Evolutionary conservation across 2,113 vertebrate species (phyloP), one percentile per base, ranked within the genome.

Genomic region (Phyllostomus discolor): DNA sequence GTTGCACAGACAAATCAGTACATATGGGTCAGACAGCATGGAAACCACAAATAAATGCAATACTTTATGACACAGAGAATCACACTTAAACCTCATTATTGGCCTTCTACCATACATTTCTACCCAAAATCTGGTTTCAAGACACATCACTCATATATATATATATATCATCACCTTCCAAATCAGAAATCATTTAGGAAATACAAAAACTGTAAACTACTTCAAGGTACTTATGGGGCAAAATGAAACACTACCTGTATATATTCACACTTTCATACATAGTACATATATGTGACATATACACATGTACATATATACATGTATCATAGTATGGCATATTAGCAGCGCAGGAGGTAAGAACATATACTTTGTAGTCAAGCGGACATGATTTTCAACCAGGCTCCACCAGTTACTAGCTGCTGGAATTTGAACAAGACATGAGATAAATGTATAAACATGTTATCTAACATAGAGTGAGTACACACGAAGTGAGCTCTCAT

Each of bases 151-250:
- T 81, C 38, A 67, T 62, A 33, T 14, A 28, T 50, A 73, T 43
- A 72, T n/a, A n/a, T n/a, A n/a, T 43, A 38, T n/a, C 76, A 8
- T 67, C 41, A 96, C 24, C 22, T 43, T 73, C 28, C 43, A 90
- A 88, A 75, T 94, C 64, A 88, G 52, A 96, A 90, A 64, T 84
- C 79, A 52, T 79, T 92, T 72, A 73, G n/a, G 5, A 76, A 28
- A 90, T n/a, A n/a, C n/a, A 94, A 88, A 82, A 62, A 67, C 73
- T 48, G 9, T 38, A 72, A 86, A 22, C 6, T 81, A n/a, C 28
- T 62, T 52, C n/a, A 92, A 90, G 35, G 57, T 87, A 64, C 62
- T 52, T 46, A 35, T 81, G 31, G 52, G 73, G 38, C 14, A 95
- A 90, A 69, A 88, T 73, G 7, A 72, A 84, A 64, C 33, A 62